Conservation (phyloP, 2,888 invertebrate genomes). For the Philereme transversata region DNA sequence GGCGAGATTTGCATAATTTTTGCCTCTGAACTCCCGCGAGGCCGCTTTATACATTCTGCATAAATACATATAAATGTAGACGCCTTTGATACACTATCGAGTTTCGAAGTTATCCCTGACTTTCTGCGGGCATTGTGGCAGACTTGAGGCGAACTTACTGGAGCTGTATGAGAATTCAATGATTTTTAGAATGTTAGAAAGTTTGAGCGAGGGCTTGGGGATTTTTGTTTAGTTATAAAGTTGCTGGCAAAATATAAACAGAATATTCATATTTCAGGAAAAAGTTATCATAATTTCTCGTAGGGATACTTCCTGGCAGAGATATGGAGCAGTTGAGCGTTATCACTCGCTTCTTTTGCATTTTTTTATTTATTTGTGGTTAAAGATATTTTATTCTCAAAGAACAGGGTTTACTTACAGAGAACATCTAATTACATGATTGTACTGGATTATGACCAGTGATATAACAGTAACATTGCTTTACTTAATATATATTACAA, state of each 20-base stretch:
- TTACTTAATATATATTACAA: no score
- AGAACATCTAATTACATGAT: no score
- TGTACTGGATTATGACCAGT: no score
- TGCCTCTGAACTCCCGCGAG: conserved; percentile 57
- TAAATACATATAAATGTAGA: conserved; percentile 53
- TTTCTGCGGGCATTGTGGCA: conserved; percentile 37
- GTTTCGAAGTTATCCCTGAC: conserved; percentile 47
- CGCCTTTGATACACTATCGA: conserved; percentile 67
- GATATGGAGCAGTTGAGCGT: no score
- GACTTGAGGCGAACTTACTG: conserved; percentile 23
- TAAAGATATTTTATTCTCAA: no score
- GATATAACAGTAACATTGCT: no score
- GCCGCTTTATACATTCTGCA: conserved; percentile 69
- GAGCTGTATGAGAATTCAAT: conserved; percentile 14
- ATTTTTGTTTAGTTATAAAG: not conserved
- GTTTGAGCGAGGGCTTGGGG: conserved; percentile 5
- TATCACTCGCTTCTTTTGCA: no score
- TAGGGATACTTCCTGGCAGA: no score
- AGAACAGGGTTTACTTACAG: no score
- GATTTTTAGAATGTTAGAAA: conserved; percentile 22
- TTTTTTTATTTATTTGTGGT: no score
- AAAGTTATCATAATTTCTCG: no score
- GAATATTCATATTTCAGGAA: no score
- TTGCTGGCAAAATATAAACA: not conserved
- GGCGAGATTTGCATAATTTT: conserved; percentile 77